Conservation (phyloP, 2,888 invertebrate genomes). For the Brenthis ino region DNA sequence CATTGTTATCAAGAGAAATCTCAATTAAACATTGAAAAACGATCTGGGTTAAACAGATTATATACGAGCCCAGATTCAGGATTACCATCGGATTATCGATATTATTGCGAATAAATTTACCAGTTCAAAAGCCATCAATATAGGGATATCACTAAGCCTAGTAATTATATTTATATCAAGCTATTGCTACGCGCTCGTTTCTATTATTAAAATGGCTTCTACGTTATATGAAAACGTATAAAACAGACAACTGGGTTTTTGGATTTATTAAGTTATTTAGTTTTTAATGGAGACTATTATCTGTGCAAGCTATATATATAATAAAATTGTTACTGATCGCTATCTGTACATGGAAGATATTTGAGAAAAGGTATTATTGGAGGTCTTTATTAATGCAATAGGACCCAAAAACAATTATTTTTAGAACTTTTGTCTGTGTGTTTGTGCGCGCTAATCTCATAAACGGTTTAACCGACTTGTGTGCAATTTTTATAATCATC, state of each 20-base stretch:
- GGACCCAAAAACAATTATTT: too few relatives aligned
- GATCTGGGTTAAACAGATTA: slow-evolving; percentile 25
- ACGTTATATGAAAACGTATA: too few relatives aligned
- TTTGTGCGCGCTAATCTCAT: neutral
- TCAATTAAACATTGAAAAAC: slow-evolving; percentile 26
- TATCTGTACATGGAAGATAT: too few relatives aligned
- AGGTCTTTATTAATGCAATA: too few relatives aligned
- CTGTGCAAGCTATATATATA: neutral
- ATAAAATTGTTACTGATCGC: neutral
- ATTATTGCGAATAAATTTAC: slow-evolving; percentile 21
- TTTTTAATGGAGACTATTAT: too few relatives aligned
- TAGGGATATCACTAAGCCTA: neutral
- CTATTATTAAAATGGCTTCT: too few relatives aligned
- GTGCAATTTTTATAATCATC: too few relatives aligned
- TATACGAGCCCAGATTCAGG: slow-evolving; percentile 13
- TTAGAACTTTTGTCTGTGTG: too few relatives aligned
- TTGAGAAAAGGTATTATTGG: too few relatives aligned
- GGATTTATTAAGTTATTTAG: too few relatives aligned
- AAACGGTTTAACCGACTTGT: neutral
- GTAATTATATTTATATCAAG: slow-evolving; percentile 7
- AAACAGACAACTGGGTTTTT: too few relatives aligned
- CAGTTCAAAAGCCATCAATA: slow-evolving; percentile 22
- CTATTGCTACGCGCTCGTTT: neutral
- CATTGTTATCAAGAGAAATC: slow-evolving; percentile 10
- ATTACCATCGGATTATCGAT: slow-evolving; percentile 23